Conservation (phyloP, 2,797 vertebrate species). For the Myotis myotis region DNA sequence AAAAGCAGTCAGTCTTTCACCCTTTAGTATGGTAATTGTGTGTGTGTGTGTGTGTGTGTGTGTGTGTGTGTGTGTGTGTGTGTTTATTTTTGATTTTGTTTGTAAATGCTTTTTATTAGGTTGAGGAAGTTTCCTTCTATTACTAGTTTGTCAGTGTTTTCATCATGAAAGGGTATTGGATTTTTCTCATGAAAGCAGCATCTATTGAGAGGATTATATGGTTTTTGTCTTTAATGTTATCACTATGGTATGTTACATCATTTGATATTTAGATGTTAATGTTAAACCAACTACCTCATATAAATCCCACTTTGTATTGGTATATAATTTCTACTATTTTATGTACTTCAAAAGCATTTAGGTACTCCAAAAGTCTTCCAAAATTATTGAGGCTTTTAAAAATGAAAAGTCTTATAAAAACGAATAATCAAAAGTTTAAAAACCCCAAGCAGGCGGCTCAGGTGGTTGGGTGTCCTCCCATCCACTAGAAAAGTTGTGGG, state of each 20-base stretch:
- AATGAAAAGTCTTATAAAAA: neutral
- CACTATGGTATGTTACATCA: neutral
- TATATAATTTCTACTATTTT: neutral
- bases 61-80: neutral
- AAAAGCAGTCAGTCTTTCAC: neutral
- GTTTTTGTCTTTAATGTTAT: neutral
- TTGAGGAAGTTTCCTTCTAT: neutral
- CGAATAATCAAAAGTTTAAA: neutral
- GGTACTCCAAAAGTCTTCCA: neutral
- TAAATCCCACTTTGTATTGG: neutral
- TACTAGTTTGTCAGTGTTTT: neutral
- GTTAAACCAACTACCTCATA: no score
- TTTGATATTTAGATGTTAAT: neutral
- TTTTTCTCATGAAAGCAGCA: neutral
- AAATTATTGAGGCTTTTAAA: neutral
- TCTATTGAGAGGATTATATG: neutral
- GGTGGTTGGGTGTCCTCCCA: neutral
- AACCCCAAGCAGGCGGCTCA: neutral
- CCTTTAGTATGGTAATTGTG: neutral
- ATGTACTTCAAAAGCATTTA: slow-evolving; percentile 11
- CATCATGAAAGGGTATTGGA: neutral
- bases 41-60: no score
- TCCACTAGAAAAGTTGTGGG: neutral
- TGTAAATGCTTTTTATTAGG: neutral
- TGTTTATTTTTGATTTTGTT: neutral